phyloP scores from a whole-genome alignment of 92 coral and sea anemone genomes.

The Blastomussa wellsi region DNA sequence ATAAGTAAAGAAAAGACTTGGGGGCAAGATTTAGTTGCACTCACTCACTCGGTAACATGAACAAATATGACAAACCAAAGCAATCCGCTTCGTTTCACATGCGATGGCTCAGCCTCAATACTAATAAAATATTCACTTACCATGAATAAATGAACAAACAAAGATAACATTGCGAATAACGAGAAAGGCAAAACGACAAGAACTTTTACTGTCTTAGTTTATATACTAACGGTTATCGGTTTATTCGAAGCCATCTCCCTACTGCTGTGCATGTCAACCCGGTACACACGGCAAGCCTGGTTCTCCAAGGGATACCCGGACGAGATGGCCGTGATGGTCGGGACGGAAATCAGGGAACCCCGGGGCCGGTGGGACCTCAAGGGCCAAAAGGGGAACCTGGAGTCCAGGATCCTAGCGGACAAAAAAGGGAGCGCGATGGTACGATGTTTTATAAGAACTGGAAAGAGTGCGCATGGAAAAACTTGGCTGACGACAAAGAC shows the following conservation, averaged over 20 bases:
- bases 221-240: not conserved
- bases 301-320: not conserved
- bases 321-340: slow-evolving; percentile 1
- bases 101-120: no score
- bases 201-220: no score
- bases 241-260: not conserved
- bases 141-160: no score
- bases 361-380: not conserved
- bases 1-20: no score
- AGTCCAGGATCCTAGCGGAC: not conserved
- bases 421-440: slow-evolving; percentile 6
- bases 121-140: no score
- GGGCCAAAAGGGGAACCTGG: not conserved
- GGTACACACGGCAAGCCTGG: slow-evolving; percentile 1
- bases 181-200: not conserved
- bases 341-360: not conserved
- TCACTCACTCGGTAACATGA: no score
- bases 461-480: not conserved
- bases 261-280: not conserved
- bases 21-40: no score
- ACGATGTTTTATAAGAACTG: slow-evolving; percentile 6
- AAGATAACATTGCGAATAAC: not conserved
- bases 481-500: not conserved
- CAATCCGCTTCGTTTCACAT: no score
- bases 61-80: no score